Evolutionary conservation across 1,140 invertebrate species (phyloP).

Genomic region (Augochlora pura): DNA sequence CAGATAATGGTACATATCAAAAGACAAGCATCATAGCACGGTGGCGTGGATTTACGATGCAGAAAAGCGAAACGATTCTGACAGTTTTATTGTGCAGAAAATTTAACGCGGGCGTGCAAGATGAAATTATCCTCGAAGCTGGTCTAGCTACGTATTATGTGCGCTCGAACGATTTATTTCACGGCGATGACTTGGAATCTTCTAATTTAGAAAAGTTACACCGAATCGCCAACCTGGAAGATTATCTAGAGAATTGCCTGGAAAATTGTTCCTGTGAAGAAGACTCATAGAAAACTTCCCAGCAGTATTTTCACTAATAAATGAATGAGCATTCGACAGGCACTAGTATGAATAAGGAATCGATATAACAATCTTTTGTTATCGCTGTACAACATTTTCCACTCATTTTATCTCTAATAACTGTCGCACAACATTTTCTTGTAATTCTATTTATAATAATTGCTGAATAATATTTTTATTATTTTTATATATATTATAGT

Average conservation of each 20-base stretch:
- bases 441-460: no score
- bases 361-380: no score
- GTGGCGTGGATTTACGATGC: conserved; percentile 1
- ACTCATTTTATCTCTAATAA: no score
- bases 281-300: no score
- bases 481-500: no score
- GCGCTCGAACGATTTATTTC: conserved; percentile 1
- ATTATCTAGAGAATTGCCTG: neutral
- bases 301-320: no score
- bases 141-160: neutral
- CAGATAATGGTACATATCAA: neutral
- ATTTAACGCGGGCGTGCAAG: neutral
- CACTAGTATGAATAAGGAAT: no score
- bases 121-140: conserved; percentile 8
- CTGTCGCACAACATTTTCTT: no score
- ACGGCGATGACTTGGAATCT: conserved; percentile 1
- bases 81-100: conserved; percentile 2
- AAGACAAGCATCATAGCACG: neutral
- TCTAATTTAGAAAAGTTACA: neutral
- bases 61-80: neutral
- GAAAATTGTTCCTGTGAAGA: no score
- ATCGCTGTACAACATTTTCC: neutral
- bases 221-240: neutral
- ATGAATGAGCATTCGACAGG: no score
- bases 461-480: no score